phyloP scores from a whole-genome alignment of 2,888 invertebrate genomes.

The Fragum fragum region DNA sequence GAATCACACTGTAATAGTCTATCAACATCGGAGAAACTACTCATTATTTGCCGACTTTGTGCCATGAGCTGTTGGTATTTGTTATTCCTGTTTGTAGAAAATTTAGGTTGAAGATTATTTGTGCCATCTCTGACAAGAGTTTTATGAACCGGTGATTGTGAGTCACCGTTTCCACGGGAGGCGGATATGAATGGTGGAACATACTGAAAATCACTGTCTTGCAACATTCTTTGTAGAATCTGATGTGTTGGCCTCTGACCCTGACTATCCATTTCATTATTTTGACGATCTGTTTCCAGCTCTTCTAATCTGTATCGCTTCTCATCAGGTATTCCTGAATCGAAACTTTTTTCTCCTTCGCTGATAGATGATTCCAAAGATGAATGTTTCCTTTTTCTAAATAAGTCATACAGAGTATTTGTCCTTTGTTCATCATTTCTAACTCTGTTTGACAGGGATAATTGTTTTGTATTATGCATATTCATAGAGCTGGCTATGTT shows the following conservation, averaged over 20 bases:
- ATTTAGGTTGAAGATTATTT: not conserved
- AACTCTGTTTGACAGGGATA: not conserved
- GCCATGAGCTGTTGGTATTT: not conserved
- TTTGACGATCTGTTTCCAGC: not conserved
- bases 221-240: slow-evolving; percentile 10
- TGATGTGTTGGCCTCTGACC: not conserved
- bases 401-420: slow-evolving; percentile 6
- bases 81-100: not conserved
- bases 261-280: not conserved
- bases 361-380: not conserved
- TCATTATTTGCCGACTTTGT: slow-evolving; percentile 17
- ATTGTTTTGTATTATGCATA: not conserved
- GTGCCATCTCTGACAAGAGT: not conserved
- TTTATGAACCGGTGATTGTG: not conserved
- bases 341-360: not conserved
- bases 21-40: slow-evolving; percentile 45
- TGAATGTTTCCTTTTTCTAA: not conserved
- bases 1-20: slow-evolving; percentile 73
- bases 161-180: not conserved
- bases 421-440: slow-evolving; percentile 6
- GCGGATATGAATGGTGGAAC: not conserved
- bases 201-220: not conserved
- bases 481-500: not conserved
- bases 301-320: not conserved
- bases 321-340: not conserved